A percentile compares a stretch with the other conserved stretches of the same genome.
Conservation (phyloP, 2,797 vertebrate genomes). For the Prunella strophiata region DNA sequence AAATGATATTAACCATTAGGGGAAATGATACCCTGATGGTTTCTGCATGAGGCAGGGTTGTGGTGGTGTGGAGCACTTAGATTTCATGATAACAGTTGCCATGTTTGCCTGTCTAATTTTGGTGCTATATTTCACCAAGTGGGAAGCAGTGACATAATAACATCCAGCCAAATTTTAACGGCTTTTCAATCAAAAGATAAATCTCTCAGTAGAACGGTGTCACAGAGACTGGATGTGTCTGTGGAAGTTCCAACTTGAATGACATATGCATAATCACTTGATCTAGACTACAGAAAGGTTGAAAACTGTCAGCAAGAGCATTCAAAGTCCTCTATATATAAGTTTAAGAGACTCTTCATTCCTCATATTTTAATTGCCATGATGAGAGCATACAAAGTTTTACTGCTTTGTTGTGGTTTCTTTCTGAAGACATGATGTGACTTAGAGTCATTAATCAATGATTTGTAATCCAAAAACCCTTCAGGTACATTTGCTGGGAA, state of each 20-base stretch:
- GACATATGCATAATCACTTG: neutral
- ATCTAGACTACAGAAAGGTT: neutral
- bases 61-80: neutral
- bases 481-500: slow-evolving; percentile 36
- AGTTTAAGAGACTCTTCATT: neutral
- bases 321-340: neutral
- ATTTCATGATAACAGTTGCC: neutral
- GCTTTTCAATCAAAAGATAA: slow-evolving; percentile 28
- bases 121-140: slow-evolving; percentile 39
- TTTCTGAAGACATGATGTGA: neutral
- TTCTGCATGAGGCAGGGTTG: neutral
- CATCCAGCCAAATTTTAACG: slow-evolving; percentile 35
- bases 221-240: neutral
- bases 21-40: slow-evolving; percentile 14
- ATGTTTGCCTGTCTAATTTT: slow-evolving; percentile 7
- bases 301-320: slow-evolving; percentile 12
- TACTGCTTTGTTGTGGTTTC: slow-evolving; percentile 53
- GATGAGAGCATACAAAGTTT: slow-evolving; percentile 1
- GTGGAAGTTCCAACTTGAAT: neutral
- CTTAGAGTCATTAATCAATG: slow-evolving; percentile 14
- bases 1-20: neutral
- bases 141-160: slow-evolving; percentile 15
- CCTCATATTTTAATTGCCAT: neutral
- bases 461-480: slow-evolving; percentile 35
- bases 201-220: slow-evolving; percentile 2